Base-by-base conservation (phyloP, 2,113 vertebrate species). In the Macaca nemestrina region DNA sequence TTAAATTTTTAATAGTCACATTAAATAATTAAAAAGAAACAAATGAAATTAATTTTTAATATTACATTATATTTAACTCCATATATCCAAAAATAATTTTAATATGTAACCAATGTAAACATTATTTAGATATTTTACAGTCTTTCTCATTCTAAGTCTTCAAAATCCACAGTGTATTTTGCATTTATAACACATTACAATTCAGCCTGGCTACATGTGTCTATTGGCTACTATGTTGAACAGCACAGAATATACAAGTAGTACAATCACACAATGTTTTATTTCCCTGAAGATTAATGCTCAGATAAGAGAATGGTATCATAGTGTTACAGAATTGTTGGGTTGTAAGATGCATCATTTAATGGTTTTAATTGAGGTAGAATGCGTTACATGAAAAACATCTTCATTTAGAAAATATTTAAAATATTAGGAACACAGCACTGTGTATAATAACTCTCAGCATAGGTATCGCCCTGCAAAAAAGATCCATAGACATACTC, bases 41-140 rank as follows among this genome's bases (percentile, higher is more conserved):
- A 52, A 8, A 8, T 94, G 9, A 88, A 80, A 88, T 89, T 92
- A 80, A 94, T 87, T 95, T 82, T 82, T 80, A 93, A 72, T 92
- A 55, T 82, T 67, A 64, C 83, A 75, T 94, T 93, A 73, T 25
- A 70, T 89, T 64, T 93, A 92, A 92, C 7, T 1, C 11, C 10
- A n/a, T 55, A 32, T 32, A 76, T 68, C 18, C 16, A 80, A 80
- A 70, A 67, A 90, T 8, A 73, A 64, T 61, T 90, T 90, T 9
- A 96, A 22, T 43, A 84, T 90, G 7, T 27, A 75, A 93, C 55
- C 10, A 70, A 45, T 79, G 59, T 82, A 73, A 96, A 70, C 11
- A 88, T 70, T 85, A 76, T 45, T 86, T 50, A 85, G 25, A 32
- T 70, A 30, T 70, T 95, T 97, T 61, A 55, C 3, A 35, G 40